Base-by-base conservation (phyloP, 2,113 vertebrate genomes). In the Sisor rabdophorus region DNA sequence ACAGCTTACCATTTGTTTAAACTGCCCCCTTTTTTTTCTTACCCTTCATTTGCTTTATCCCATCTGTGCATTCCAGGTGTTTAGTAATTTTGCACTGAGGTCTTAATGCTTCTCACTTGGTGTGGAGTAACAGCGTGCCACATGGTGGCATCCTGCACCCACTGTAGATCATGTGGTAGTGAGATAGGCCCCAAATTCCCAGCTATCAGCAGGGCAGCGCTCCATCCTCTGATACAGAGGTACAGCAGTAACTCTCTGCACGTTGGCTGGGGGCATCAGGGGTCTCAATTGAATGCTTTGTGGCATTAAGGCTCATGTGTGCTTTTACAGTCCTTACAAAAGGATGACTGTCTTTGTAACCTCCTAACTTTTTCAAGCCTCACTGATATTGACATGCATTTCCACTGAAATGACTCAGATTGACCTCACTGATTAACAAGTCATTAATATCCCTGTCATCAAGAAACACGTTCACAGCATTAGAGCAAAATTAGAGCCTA, bases 221-320 rank as follows among this genome's bases (percentile, higher is more conserved):
- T 87, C 88, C 88, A 89, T 79, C 88, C 90, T 91, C 90, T 92
- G 90, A 91, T 92, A 89, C 88, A 92, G 91, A 92, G 91, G 88
- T 88, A 90, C 84, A 88, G 87, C 88, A 84, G 85, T 87, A 83
- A 81, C 70, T 85, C 83, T 88, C 85, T 84, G 85, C 82, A 77
- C 65, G 69, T 52, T 72, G 77, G 36, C 48, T 73, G n/a, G 69
- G 77, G 58, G 67, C 56, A 63, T 64, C 64, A 64, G 70, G 65
- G 69, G 54, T 53, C 77, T 74, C 76, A 75, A 59, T 22, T 10
- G n/a, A n/a, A 71, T 65, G 55, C 80, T 32, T 71, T 71, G 16
- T 54, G 50, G 63, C 48, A 71, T 54, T 59, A 71, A 78, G 67
- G 63, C 74, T 67, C 36, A 0, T 11, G n/a, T 54, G 58, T 19